Conservation (phyloP, 2,113 vertebrate genomes). For the Cnemophilus loriae region DNA sequence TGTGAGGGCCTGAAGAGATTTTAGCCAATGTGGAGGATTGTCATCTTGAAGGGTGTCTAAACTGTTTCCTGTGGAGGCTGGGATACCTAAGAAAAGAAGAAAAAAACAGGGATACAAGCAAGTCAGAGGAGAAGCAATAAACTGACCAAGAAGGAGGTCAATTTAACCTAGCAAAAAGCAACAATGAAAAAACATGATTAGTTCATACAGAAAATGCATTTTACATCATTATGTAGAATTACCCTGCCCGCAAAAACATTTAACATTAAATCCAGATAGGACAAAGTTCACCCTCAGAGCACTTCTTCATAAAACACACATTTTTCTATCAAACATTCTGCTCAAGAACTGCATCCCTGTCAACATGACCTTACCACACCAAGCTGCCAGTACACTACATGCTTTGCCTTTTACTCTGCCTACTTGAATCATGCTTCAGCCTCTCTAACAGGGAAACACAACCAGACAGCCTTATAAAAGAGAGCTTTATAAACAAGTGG, state of each 20-base stretch:
- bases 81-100: conserved; percentile 81
- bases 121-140: conserved; percentile 32
- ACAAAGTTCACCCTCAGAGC: background rate
- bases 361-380: background rate
- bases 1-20: conserved; percentile 98
- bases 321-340: background rate
- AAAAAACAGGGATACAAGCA: conserved; percentile 44
- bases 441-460: conserved; percentile 47
- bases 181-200: conserved; percentile 34
- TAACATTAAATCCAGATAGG: background rate
- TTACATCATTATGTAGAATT: background rate
- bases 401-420: conserved; percentile 13
- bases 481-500: conserved; percentile 84
- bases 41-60: conserved; percentile 98
- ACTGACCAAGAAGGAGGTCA: background rate
- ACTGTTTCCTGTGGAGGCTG: conserved; percentile 90
- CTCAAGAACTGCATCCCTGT: background rate
- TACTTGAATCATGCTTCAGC: conserved; percentile 29
- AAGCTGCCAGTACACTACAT: background rate
- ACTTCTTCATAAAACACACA: background rate
- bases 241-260: background rate
- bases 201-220: conserved; percentile 31
- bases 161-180: conserved; percentile 39
- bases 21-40: conserved; percentile 99
- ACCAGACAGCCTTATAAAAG: conserved; percentile 77